Evolutionary conservation across 2,888 invertebrate species (phyloP).

Genomic region (Criorhina ranunculi): DNA sequence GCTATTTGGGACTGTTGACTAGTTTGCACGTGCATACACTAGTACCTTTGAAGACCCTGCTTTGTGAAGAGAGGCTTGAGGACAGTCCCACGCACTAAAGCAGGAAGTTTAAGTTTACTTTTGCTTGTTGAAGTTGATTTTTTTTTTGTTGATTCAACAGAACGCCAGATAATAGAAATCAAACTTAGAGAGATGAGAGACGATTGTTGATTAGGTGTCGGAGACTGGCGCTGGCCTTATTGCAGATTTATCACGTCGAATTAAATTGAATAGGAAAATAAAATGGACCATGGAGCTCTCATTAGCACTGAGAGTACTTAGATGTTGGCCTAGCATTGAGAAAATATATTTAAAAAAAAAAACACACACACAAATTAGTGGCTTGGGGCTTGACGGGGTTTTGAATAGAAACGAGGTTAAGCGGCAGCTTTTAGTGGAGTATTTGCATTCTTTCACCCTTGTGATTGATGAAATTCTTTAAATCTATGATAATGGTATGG

Average conservation of each 20-base stretch:
- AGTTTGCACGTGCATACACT: conserved; percentile 30
- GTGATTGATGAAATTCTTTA: too few relatives aligned
- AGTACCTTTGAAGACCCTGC: conserved; percentile 6
- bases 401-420: too few relatives aligned
- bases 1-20: conserved; percentile 15
- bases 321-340: background rate
- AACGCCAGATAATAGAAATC: background rate
- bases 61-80: conserved; percentile 4
- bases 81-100: background rate
- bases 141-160: background rate
- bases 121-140: background rate
- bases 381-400: too few relatives aligned
- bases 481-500: too few relatives aligned
- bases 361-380: too few relatives aligned
- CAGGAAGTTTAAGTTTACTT: conserved; percentile 42
- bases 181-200: background rate
- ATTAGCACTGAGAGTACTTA: conserved; percentile 48
- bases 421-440: too few relatives aligned
- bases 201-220: background rate
- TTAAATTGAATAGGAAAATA: conserved; percentile 51
- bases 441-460: too few relatives aligned
- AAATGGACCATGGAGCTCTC: conserved; percentile 34
- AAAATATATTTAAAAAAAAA: too few relatives aligned
- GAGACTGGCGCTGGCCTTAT: conserved; percentile 26
- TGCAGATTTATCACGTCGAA: conserved; percentile 52